Evolutionary conservation across 2,113 vertebrate species (phyloP), one percentile per base, ranked within the genome.

Genomic region (Parus major): DNA sequence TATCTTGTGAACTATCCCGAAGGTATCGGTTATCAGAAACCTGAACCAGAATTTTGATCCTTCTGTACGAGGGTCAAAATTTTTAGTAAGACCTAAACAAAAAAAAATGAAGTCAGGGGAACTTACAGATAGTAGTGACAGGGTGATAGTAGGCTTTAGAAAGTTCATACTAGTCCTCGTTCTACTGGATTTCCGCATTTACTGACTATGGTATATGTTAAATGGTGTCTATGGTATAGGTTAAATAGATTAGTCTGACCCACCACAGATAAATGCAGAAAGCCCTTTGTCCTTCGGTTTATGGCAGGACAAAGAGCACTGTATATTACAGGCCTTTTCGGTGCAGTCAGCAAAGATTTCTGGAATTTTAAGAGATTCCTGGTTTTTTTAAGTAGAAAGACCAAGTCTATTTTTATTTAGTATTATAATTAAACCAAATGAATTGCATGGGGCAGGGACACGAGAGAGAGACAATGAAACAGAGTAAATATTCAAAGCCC

Each of bases 1-100:
- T 72, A 18, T 35, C 47, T 25, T 35, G 7, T 4, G 5, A 61
- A 27, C 12, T 50, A 5, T 53, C 12, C 13, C 0, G 0, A 63
- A 22, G 5, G 11, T 63, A 29, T 17, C 29, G 49, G 39, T 39
- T 65, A 36, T 8, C 2, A 11, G 47, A 89, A 81, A 85, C 9
- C 9, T n/a, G 28, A 39, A 73, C 28, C 41, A 73, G 28, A 39
- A 63, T 73, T 46, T 46, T 84, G 33, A 55, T 5, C 9, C 17
- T 87, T 60, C 66, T 72, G 8, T 44, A 46, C 5, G 42, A 52
- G 15, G 4, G 13, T 33, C 11, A 75, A 90, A 73, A 52, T 35
- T 61, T 24, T 56, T 76, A 79, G 44, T 66, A 19, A 64, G 15
- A 85, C 4, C 69, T 35, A 55, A 69, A 61, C 4, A 59, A 66